A percentile compares a stretch with the other conserved stretches of the same genome.
These are phyloP conservation scores for Vanacampus margaritifer DNA, from an alignment of 2,113 vertebrate species.

Conservation along the genomic window DNA sequence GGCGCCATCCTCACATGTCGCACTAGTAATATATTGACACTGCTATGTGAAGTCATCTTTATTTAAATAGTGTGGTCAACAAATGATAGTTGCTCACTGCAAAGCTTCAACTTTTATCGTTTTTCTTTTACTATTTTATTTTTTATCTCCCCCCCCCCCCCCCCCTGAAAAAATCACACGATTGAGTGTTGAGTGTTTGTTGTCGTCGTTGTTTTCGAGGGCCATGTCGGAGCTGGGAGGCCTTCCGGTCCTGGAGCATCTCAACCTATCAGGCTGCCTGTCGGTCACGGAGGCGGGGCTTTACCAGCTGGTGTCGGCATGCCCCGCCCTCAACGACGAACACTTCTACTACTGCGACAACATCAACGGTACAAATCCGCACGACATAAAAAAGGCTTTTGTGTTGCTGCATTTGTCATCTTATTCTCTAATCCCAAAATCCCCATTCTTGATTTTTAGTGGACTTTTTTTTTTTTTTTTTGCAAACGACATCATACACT, in stretches of 20 bases:
- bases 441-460: not conserved
- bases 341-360: constrained; percentile 99
- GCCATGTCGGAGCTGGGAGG: constrained; percentile 87
- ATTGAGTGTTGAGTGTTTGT: not conserved
- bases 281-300: constrained; percentile 89
- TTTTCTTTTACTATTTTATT: too few relatives aligned
- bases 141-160: too few relatives aligned
- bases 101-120: too few relatives aligned
- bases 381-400: too few relatives aligned
- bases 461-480: not conserved
- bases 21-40: not conserved
- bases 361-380: constrained; percentile 81
- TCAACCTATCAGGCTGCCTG: constrained; percentile 94
- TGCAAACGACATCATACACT: not conserved
- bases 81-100: too few relatives aligned
- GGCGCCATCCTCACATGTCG: too few relatives aligned
- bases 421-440: too few relatives aligned
- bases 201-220: constrained; percentile 63
- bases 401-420: too few relatives aligned
- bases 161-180: too few relatives aligned
- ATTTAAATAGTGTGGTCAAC: too few relatives aligned
- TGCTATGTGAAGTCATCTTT: too few relatives aligned
- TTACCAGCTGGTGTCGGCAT: constrained; percentile 88
- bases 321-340: constrained; percentile 92
- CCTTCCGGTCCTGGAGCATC: constrained; percentile 88